Evolutionary conservation across 30 jellyfish, hydroid and myxozoan species (phyloP).

Genomic region (Rhopilema esculentum): DNA sequence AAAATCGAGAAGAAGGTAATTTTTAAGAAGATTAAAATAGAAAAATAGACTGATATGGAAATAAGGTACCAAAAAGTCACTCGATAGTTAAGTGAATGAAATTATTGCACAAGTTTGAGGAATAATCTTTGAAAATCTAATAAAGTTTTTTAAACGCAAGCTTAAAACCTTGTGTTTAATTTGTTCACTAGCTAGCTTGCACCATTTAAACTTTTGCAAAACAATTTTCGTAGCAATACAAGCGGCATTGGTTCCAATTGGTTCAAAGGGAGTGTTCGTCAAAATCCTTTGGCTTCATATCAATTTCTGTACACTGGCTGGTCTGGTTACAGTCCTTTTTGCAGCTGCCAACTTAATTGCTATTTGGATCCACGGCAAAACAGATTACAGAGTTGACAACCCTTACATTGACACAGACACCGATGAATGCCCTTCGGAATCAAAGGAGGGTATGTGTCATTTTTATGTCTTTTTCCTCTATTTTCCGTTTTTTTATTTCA

Average conservation of each 20-base stretch:
- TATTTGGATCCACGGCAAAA: not conserved
- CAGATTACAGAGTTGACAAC: not conserved
- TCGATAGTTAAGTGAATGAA: too few relatives aligned
- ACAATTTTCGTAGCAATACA: conserved; percentile 75
- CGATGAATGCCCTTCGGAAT: not conserved
- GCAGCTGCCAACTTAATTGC: not conserved
- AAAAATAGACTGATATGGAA: too few relatives aligned
- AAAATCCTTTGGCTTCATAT: conserved; percentile 33
- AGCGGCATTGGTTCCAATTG: conserved; percentile 78
- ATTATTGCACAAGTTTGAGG: too few relatives aligned
- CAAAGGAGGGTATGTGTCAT: not conserved
- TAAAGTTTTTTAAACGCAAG: too few relatives aligned
- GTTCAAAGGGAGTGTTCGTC: conserved; percentile 69
- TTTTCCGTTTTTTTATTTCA: too few relatives aligned
- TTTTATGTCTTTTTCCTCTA: too few relatives aligned
- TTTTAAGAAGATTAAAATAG: too few relatives aligned
- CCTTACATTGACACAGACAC: not conserved
- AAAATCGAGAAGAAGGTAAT: too few relatives aligned
- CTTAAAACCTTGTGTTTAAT: too few relatives aligned
- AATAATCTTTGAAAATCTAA: too few relatives aligned
- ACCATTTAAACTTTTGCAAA: too few relatives aligned
- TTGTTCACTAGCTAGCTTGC: not conserved
- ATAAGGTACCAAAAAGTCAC: too few relatives aligned
- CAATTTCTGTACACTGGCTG: conserved; percentile 82
- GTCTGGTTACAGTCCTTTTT: conserved; percentile 6